These are phyloP conservation scores for Sardina pilchardus DNA, from an alignment of 2,113 vertebrate genomes.

Conservation along the genomic window DNA sequence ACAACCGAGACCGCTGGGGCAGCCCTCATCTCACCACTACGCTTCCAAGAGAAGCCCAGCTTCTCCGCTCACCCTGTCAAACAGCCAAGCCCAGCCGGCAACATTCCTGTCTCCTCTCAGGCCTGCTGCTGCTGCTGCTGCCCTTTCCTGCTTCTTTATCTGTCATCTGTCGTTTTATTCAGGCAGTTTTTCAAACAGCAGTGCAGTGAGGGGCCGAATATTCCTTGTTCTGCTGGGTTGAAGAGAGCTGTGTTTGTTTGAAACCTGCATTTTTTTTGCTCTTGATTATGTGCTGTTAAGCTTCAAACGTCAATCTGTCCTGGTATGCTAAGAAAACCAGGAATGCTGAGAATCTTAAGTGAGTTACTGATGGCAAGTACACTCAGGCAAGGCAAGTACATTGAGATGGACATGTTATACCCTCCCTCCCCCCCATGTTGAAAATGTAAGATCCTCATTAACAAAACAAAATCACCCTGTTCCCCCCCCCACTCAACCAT, in stretches of 20 bases:
- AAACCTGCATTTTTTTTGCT: background rate
- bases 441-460: background rate
- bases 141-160: background rate
- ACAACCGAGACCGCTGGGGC: conserved; percentile 54
- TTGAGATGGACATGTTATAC: background rate
- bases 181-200: background rate
- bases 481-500: background rate
- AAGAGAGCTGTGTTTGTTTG: background rate
- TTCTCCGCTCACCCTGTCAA: background rate
- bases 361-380: conserved; percentile 18
- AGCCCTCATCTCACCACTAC: background rate
- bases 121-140: background rate
- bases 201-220: background rate
- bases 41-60: background rate
- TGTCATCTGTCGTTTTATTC: background rate
- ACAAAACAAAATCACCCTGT: background rate
- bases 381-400: background rate
- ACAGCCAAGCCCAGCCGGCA: conserved; percentile 31
- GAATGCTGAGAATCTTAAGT: conserved; percentile 41
- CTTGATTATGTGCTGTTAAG: conserved; percentile 18
- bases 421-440: too few species aligned
- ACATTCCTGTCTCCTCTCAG: background rate
- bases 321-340: background rate
- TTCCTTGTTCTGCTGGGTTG: background rate
- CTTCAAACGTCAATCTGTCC: conserved; percentile 3